These are phyloP conservation scores for Folsomia manolachei DNA, from an alignment of 2,888 invertebrate genomes.

Conservation along the genomic window DNA sequence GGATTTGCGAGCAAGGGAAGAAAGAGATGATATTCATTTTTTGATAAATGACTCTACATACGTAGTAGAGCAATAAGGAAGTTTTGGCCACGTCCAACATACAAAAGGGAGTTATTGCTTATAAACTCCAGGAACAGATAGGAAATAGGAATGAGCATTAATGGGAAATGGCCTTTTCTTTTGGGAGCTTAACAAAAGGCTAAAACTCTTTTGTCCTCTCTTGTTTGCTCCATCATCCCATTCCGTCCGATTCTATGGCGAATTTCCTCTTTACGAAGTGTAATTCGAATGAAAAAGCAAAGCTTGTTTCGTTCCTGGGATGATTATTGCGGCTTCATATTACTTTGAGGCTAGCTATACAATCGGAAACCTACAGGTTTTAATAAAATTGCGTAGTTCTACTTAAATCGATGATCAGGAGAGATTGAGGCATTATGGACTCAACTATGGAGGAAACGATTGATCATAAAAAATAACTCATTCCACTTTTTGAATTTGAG, in stretches of 20 bases:
- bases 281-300: slow-evolving; percentile 13
- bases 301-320: background rate
- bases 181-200: slow-evolving; percentile 30
- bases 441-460: too few relatives aligned
- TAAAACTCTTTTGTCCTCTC: slow-evolving; percentile 32
- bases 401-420: too few relatives aligned
- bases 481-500: too few relatives aligned
- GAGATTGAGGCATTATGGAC: too few relatives aligned
- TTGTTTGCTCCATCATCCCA: slow-evolving; percentile 10
- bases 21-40: slow-evolving; percentile 35
- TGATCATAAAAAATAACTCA: too few relatives aligned
- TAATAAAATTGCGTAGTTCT: too few relatives aligned
- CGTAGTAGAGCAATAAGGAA: slow-evolving; percentile 31
- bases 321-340: background rate
- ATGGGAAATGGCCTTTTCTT: slow-evolving; percentile 32
- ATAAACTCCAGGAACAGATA: slow-evolving; percentile 23
- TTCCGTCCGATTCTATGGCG: too few relatives aligned
- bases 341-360: too few relatives aligned
- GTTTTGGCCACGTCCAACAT: slow-evolving; percentile 19
- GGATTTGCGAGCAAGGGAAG: slow-evolving; percentile 22
- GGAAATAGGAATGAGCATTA: slow-evolving; percentile 31
- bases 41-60: slow-evolving; percentile 32
- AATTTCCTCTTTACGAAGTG: background rate
- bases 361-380: too few relatives aligned
- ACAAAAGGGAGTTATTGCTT: slow-evolving; percentile 29